Evolutionary conservation across 2,797 vertebrate species (phyloP), one percentile per base, ranked within the genome.

Genomic region (Tiaroga cobitis): DNA sequence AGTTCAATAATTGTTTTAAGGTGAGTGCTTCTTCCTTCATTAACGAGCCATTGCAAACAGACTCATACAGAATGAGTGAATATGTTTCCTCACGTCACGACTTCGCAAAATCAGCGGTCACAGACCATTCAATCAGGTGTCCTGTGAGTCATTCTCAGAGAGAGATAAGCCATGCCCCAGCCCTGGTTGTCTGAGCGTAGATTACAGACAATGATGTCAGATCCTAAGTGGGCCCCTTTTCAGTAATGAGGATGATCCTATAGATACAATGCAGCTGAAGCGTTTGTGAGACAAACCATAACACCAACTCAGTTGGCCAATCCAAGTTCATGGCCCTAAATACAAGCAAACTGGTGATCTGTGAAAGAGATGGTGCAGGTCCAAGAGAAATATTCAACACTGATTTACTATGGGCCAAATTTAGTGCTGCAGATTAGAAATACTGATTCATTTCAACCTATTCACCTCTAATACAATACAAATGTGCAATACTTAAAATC

Each of bases 1-100:
- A 98, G 92, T 99, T 99, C 92, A 99, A 99, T 95, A 99, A 99
- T 90, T 99, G 98, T 91, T 99, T 99, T 91, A 97, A 99, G 97
- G 98, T 99, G 95, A 95, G 0, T 26, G 34, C 2, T 41, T 34
- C n/a, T 83, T 46, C 18, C 19, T 29, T 34, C 8, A 54, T 61
- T 73, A 49, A 49, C 29, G 26, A 82, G 70, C 24, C 0, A 13
- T 9, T 69, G 34, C 46, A 63, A 54, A 70, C 29, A 77, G 68
- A 79, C 73, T 49, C 61, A 24, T 3, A 19, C 37, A 21, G 46
- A 80, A 46, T 1, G 26, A 61, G 32, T 46, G 63, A 70, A 72
- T 39, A 54, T 3, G 61, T 68, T 72, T 76, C 56, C 72, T 76
- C 0, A 77, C 13, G 49, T 76, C 1, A 79, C 18, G 49, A 34